Base-by-base conservation (phyloP, 2,797 vertebrate species). In the Lindbergichthys nudifrons region DNA sequence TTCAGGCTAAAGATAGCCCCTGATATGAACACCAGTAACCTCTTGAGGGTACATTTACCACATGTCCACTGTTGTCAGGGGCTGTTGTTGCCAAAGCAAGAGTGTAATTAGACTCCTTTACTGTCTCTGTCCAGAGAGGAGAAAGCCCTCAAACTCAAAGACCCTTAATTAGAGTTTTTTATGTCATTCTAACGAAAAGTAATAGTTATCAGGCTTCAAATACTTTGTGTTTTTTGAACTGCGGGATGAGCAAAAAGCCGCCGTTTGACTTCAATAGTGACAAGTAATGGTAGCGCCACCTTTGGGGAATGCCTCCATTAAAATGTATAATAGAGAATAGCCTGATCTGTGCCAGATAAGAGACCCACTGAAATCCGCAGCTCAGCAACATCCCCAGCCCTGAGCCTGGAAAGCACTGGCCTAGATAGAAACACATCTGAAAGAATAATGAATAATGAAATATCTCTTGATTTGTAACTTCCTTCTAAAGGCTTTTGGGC, bases 371-470 rank as follows among this genome's bases (percentile, higher is more conserved):
- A 92, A 89, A 88, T 76, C 73, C 77, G 82, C 78, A 72, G 89
- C 75, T 88, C 84, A 85, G 85, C 86, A 87, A 79, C 80, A 87
- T 84, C 83, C 75, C 65, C 76, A 84, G 83, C 85, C 80, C 77
- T 80, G 65, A 90, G 88, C 86, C 72, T 89, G 82, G 69, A 87
- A 90, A 88, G 80, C 81, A 75, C 74, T 92, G 91, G 85, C 92
- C 91, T 92, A 93, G 81, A 92, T 92, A 89, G 73, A 79, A 86
- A 83, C 67, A 81, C 73, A 90, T 92, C 90, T 89, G 87, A 93
- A 89, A 87, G 92, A 93, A 92, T 93, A 86, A 92, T 93, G 84
- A 92, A 93, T 93, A 91, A 90, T 85, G 78, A 85, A 92, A 87
- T 65, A 72, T 85, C 74, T 75, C 63, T 67, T 77, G 67, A 71